A percentile compares a stretch with the other conserved stretches of the same genome.
Conservation (phyloP, 1,140 invertebrate genomes). For the Cydia fagiglandana region DNA sequence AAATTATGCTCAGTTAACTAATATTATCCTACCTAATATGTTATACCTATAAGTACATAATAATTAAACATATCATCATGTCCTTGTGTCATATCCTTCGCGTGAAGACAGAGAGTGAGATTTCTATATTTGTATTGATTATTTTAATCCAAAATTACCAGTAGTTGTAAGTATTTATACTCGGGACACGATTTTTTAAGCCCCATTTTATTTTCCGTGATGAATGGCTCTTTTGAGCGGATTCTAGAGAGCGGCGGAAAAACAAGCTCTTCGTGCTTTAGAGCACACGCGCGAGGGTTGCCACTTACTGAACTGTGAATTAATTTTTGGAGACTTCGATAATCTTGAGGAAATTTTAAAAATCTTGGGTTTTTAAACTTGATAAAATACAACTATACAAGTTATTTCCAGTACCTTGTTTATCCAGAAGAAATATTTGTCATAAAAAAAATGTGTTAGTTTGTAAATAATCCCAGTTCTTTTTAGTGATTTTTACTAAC, state of each 20-base stretch:
- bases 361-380: not conserved
- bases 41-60: slow-evolving; percentile 33
- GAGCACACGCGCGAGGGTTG: slow-evolving; percentile 13
- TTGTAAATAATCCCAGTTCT: no score
- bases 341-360: not conserved
- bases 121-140: slow-evolving; percentile 51
- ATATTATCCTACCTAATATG: not conserved
- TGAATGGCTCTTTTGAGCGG: slow-evolving; percentile 23
- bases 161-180: slow-evolving; percentile 20
- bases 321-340: not conserved
- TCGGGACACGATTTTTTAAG: not conserved
- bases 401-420: no score
- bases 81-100: slow-evolving; percentile 60
- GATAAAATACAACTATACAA: no score
- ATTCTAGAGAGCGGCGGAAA: not conserved
- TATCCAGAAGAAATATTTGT: no score
- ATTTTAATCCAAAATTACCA: slow-evolving; percentile 34
- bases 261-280: slow-evolving; percentile 14
- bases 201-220: slow-evolving; percentile 24
- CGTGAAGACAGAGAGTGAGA: slow-evolving; percentile 51
- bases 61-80: slow-evolving; percentile 64
- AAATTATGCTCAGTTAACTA: not conserved
- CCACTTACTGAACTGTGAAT: not conserved
- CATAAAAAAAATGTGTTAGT: no score
- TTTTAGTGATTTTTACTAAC: no score